Percentiles rank a stretch among this genome's conserved stretches.
Evolutionary conservation across 64 coral and sea anemone species (phyloP).

Genomic region (Montipora foliosa): DNA sequence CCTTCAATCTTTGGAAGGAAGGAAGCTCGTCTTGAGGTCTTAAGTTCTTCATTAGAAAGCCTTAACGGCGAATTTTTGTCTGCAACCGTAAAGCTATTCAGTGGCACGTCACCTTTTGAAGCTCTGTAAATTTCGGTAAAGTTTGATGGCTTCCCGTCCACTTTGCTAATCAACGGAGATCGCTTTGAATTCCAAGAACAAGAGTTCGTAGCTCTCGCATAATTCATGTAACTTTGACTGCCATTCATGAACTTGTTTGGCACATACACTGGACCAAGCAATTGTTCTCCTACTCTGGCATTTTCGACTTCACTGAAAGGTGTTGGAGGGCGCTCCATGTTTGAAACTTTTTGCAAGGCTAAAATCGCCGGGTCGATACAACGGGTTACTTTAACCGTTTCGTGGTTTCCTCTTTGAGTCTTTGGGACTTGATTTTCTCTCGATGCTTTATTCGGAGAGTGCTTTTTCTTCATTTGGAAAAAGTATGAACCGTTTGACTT

Average conservation of each 20-base stretch:
- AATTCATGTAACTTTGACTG: constrained; percentile 2
- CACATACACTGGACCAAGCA: constrained; percentile 20
- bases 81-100: background rate
- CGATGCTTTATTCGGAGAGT: constrained; percentile 7
- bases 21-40: constrained; percentile 16
- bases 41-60: constrained; percentile 37
- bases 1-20: constrained; percentile 48
- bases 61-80: background rate
- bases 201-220: constrained; percentile 2
- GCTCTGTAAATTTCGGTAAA: constrained; percentile 18
- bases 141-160: constrained; percentile 30
- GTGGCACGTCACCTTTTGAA: background rate
- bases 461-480: constrained; percentile 27
- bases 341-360: constrained; percentile 37
- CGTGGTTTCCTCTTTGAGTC: constrained; percentile 18
- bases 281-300: constrained; percentile 25
- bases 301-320: constrained; percentile 21
- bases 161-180: constrained; percentile 3
- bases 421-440: constrained; percentile 25
- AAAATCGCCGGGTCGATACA: constrained; percentile 23
- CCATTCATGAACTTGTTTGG: constrained; percentile 56
- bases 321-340: background rate
- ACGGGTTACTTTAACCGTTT: background rate
- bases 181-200: background rate
- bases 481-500: background rate